Evolutionary conservation across 2,113 vertebrate species (phyloP).

Genomic region (Hemiprocne comata): DNA sequence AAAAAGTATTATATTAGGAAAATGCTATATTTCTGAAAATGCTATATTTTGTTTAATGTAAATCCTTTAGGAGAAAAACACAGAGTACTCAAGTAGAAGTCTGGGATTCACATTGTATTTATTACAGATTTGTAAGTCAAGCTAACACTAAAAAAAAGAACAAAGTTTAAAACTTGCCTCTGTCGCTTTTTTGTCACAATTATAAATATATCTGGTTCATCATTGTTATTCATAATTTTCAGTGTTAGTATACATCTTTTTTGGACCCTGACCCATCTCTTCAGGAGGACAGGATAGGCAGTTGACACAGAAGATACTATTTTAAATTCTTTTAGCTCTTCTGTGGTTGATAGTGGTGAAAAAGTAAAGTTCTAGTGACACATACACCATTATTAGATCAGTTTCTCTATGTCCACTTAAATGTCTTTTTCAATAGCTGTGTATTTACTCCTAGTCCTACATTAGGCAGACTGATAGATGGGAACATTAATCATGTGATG

Average conservation of each 20-base stretch:
- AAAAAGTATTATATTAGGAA: background rate
- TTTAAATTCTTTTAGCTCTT: background rate
- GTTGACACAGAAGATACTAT: background rate
- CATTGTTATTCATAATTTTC: background rate
- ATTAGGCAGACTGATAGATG: background rate
- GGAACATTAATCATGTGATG: background rate
- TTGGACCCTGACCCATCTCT: background rate
- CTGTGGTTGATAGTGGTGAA: background rate
- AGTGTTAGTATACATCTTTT: background rate
- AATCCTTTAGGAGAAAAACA: background rate
- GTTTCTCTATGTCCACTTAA: background rate
- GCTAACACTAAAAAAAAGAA: background rate
- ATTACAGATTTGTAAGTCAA: background rate
- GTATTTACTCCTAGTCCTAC: background rate
- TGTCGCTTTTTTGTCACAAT: background rate
- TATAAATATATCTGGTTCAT: background rate
- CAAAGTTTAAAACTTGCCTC: background rate
- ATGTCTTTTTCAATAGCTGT: background rate
- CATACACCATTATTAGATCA: background rate
- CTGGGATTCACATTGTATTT: background rate
- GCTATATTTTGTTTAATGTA: background rate
- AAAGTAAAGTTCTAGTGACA: background rate
- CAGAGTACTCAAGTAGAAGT: background rate
- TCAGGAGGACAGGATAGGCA: background rate
- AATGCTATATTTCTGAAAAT: background rate